These are phyloP conservation scores for Sardina pilchardus DNA, from an alignment of 2,113 vertebrate species.

Conservation along the genomic window DNA sequence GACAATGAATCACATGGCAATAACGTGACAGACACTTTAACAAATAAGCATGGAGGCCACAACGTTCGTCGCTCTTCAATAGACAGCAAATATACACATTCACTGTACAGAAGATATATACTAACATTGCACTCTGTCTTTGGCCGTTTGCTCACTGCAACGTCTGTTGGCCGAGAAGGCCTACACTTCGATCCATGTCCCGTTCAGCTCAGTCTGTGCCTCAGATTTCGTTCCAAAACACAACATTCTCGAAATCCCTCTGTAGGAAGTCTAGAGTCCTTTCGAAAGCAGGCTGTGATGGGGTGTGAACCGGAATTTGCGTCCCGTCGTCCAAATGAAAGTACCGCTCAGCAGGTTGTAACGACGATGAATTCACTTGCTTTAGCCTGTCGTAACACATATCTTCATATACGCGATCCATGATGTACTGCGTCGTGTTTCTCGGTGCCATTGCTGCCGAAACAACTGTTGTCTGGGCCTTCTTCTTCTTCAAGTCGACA, in stretches of 20 bases:
- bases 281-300: conserved; percentile 51
- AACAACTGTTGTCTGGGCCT: neutral
- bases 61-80: conserved; percentile 20
- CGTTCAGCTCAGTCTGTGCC: conserved; percentile 29
- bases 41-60: neutral
- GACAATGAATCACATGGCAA: conserved; percentile 66
- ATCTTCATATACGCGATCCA: conserved; percentile 64
- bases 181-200: neutral
- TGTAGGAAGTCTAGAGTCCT: conserved; percentile 62
- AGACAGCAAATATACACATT: neutral
- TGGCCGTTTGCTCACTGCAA: neutral
- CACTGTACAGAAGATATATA: conserved; percentile 43
- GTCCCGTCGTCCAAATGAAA: neutral
- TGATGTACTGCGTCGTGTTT: conserved; percentile 76
- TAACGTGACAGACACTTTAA: conserved; percentile 1
- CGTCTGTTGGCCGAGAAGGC: neutral
- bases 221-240: conserved; percentile 33
- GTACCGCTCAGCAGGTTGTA: neutral
- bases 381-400: neutral
- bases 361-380: neutral
- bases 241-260: conserved; percentile 67
- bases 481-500: neutral
- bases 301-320: neutral
- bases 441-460: conserved; percentile 44
- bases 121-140: neutral